Conservation (phyloP, 2,888 invertebrate species). For the Noctua comes region DNA sequence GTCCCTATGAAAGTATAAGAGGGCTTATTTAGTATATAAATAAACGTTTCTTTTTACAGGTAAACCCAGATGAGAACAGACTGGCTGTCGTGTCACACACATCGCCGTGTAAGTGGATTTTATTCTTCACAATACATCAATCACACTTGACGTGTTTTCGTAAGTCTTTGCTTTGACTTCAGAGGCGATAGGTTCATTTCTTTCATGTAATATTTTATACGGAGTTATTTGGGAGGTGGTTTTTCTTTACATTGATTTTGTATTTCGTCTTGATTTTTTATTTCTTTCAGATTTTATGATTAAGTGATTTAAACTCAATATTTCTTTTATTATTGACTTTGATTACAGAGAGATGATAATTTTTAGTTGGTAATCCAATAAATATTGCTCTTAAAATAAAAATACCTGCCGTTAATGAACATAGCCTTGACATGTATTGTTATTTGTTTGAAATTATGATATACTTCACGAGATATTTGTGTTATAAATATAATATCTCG, state of each 20-base stretch:
- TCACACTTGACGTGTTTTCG: slow-evolving; percentile 74
- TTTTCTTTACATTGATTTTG: slow-evolving; percentile 15
- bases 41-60: slow-evolving; percentile 76
- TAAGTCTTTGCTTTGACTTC: slow-evolving; percentile 63
- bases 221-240: slow-evolving; percentile 15
- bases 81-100: slow-evolving; percentile 85
- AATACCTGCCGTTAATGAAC: not conserved
- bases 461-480: not conserved
- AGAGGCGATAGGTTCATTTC: slow-evolving; percentile 65
- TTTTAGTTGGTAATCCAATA: not conserved
- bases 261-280: slow-evolving; percentile 16
- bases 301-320: not conserved
- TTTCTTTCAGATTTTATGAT: slow-evolving; percentile 17
- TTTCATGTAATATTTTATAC: slow-evolving; percentile 53
- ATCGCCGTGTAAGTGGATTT: slow-evolving; percentile 84
- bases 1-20: slow-evolving; percentile 52
- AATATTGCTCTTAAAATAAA: not conserved
- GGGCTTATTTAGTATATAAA: slow-evolving; percentile 54
- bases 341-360: no score
- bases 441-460: slow-evolving; percentile 18
- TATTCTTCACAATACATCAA: slow-evolving; percentile 73
- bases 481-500: not conserved
- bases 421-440: not conserved
- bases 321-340: not conserved
- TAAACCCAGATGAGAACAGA: slow-evolving; percentile 87